phyloP scores from a whole-genome alignment of 2,113 vertebrate genomes.

The Suricata suricatta region DNA sequence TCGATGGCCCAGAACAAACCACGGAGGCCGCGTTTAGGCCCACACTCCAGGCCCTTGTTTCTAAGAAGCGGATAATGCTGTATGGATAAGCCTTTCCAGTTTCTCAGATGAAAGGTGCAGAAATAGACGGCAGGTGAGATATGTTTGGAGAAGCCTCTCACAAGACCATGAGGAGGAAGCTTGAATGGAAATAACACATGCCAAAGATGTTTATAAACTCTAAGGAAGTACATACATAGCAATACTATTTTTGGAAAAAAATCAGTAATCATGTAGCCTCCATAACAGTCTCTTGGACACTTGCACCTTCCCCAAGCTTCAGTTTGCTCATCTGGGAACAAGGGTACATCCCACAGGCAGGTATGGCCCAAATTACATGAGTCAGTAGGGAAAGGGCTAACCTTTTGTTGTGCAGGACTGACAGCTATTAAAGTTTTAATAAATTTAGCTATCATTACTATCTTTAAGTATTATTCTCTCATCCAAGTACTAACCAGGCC shows the following conservation, averaged over 20 bases:
- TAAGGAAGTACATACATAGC: background rate
- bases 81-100: background rate
- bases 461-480: background rate
- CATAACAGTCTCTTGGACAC: background rate
- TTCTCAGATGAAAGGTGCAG: background rate
- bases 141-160: background rate
- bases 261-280: background rate
- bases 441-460: background rate
- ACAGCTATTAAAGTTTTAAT: background rate
- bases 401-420: background rate
- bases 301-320: background rate
- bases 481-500: too few species aligned
- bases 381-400: background rate
- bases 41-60: background rate
- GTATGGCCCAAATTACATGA: background rate
- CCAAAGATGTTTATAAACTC: slow-evolving; percentile 10
- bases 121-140: background rate
- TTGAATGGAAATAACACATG: background rate
- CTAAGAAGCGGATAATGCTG: background rate
- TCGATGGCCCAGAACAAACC: background rate
- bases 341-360: background rate
- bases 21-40: background rate
- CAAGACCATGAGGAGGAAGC: background rate
- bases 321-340: background rate
- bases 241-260: background rate